Evolutionary conservation across 2,113 vertebrate genomes (phyloP).

Genomic region (Apeltes quadracus): DNA sequence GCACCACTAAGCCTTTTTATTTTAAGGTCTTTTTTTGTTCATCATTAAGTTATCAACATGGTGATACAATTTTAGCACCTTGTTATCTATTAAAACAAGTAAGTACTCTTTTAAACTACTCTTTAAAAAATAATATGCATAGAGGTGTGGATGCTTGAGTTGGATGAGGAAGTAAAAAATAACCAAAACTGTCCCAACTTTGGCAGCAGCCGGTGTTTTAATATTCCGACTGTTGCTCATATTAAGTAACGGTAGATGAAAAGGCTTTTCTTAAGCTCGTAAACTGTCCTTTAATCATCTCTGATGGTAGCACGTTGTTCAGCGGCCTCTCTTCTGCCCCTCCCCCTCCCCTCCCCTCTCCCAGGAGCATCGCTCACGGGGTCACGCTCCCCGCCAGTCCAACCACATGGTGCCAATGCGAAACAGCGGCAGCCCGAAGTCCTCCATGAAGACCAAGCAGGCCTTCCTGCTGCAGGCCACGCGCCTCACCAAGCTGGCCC

Average conservation of each 20-base stretch:
- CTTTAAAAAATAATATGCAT: background rate
- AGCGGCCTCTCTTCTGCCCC: background rate
- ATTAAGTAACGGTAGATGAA: background rate
- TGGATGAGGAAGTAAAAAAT: no score
- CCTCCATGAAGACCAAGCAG: conserved; percentile 95
- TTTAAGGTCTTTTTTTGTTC: background rate
- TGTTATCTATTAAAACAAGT: background rate
- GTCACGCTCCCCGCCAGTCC: conserved; percentile 90
- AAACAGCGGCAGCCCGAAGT: conserved; percentile 95
- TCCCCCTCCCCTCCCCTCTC: background rate
- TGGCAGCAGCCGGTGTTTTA: background rate
- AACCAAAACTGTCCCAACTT: background rate
- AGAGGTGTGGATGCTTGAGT: no score
- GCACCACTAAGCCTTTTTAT: background rate
- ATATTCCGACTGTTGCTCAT: background rate
- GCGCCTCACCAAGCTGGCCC: conserved; percentile 96
- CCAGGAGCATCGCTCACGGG: conserved; percentile 87
- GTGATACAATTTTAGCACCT: background rate
- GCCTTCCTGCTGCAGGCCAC: conserved; percentile 96
- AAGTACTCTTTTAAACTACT: background rate
- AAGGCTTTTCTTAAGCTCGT: background rate
- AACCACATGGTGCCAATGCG: conserved; percentile 91
- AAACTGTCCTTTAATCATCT: background rate
- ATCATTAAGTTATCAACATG: background rate
- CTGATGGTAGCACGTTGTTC: background rate